Evolutionary conservation across 2,888 invertebrate species (phyloP).

Genomic region (Dinocampus coccinellae): DNA sequence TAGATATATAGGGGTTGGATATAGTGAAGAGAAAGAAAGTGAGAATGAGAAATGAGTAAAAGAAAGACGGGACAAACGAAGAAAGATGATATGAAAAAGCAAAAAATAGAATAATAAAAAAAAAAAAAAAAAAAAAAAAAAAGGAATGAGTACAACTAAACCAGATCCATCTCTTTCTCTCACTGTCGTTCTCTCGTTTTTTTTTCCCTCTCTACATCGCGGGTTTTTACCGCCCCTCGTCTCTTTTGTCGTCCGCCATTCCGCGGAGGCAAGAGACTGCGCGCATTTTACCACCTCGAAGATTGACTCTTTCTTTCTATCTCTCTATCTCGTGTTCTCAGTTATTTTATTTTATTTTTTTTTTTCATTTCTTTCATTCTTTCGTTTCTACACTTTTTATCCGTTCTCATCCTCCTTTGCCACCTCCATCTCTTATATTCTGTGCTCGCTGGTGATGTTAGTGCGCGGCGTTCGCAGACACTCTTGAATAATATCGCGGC

Average conservation of each 20-base stretch:
- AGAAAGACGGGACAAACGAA: conserved; percentile 27
- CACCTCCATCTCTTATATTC: conserved; percentile 13
- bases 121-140: conserved; percentile 17
- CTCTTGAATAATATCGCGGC: conserved; percentile 44
- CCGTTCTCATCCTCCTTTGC: not conserved
- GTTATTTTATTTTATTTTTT: conserved; percentile 14
- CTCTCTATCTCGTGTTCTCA: conserved; percentile 3
- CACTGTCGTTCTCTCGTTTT: not conserved
- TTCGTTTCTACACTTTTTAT: not conserved
- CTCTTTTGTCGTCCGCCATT: conserved; percentile 35
- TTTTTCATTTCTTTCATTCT: conserved; percentile 15
- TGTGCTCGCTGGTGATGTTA: conserved; percentile 11
- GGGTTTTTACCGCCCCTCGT: not conserved
- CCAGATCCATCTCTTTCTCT: not conserved
- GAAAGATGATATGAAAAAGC: conserved; percentile 28
- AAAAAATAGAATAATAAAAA: too few species aligned
- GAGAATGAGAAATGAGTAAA: conserved; percentile 31
- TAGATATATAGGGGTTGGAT: not conserved
- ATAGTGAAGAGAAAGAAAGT: conserved; percentile 25
- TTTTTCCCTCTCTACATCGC: conserved; percentile 5
- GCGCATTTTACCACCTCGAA: conserved; percentile 40
- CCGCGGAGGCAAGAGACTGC: conserved; percentile 26
- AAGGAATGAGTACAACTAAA: conserved; percentile 25
- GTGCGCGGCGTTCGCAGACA: conserved; percentile 23
- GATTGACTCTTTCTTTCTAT: conserved; percentile 34